Base-by-base conservation (phyloP, 2,797 vertebrate genomes). In the Acrocephalus scirpaceus region DNA sequence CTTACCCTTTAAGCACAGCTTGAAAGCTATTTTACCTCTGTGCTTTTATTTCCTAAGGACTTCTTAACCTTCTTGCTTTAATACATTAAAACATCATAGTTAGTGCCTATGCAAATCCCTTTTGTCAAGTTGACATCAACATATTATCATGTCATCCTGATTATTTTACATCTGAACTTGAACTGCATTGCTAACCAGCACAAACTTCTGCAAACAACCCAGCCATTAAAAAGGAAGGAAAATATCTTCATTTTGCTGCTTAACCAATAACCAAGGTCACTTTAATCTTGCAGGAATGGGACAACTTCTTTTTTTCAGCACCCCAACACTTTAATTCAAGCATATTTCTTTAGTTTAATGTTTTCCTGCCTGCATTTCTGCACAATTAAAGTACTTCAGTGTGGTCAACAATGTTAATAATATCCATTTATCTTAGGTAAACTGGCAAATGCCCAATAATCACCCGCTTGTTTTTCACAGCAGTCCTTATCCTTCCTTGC, bases 331-430 rank as follows among this genome's bases (percentile, higher is more conserved):
- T 86, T 50, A 92, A 60, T 81, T 92, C 50, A 83, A 91, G 56
- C 26, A 40, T 15, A 40, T 90, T 92, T 92, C 50, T 90, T 83
- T 26, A 23, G 18, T 51, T 91, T 90, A 92, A 70, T 88, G 73
- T 84, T 95, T 95, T 90, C 70, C 79, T 93, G 76, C 13, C 79
- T 81, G 20, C 57, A n/a, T 80, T 93, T 93, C 92, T 92, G 71
- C 70, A 81, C 69, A 95, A 88, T 92, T 93, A 93, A 94, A 95
- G 56, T 60, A 71, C 66, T 93, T 72, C 56, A 75, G 0, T 76
- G 80, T 60, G 73, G 80, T 93, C 76, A 88, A 56, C n/a, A 25
- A 88, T 48, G 86, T 86, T 95, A 92, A 90, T 82, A 90, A 90
- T 82, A 92, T 21, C 64, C 42, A 67, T 85, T 92, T 92, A 73